Evolutionary conservation across 2,888 invertebrate genomes (phyloP), one percentile per base, ranked within the genome.

Genomic region (Alloplasta piceator): DNA sequence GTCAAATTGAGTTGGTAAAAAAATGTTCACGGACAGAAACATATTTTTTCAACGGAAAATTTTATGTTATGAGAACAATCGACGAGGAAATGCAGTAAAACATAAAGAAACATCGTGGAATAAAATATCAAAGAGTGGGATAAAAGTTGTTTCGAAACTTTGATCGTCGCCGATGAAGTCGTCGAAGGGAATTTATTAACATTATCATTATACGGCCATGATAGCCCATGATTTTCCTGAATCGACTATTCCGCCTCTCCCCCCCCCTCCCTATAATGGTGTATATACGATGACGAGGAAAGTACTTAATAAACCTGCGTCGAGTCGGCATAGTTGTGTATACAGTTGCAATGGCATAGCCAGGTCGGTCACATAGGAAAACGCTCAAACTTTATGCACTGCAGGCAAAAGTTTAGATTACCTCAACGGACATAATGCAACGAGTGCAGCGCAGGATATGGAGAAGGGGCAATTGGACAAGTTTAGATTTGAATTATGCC

Each of bases 401-500:
- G 9, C 58, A 39, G 76, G 76, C 84, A 85, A 89, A 90, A 90
- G 84, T 90, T 90, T 90, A 87, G 89, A 89, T 90, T 88, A 88
- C 89, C 87, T 88, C 87, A 80, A 78, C 84, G 85, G 88, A 74
- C 86, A 89, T 89, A 90, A 89, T 88, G 87, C 87, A 86, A 83
- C 84, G 83, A 84, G 84, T 80, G 74, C 74, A 26, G 26, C 26
- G 26, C 26, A 3, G 26, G 26, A 26, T 26, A 26, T 26, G 26
- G 26, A 26, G 26, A 26, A 26, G 81, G 86, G 83, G 85, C 89
- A 89, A 90, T 90, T 86, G 89, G 86, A 87, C 89, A 87, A 89
- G 87, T 87, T 89, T 88, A 86, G 85, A 86, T 88, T 89, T 89
- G 89, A 89, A 86, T 87, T 86, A 88, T 86, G 82, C 82, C 74